Conservation (phyloP, 2,888 invertebrate species). For the Hemicrepidius hirtus region DNA sequence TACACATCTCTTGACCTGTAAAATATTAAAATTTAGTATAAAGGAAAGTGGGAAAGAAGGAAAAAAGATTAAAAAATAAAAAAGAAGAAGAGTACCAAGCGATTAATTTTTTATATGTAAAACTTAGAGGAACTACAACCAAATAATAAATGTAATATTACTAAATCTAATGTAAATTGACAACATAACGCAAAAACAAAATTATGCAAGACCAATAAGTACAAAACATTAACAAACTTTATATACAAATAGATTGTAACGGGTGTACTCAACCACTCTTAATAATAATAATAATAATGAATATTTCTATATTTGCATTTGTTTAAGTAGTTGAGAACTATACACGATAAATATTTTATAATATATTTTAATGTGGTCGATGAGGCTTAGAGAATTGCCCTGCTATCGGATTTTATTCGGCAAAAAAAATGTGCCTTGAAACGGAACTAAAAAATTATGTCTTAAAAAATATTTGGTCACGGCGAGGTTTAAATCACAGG, state of each 20-base stretch:
- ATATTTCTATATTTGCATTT: conserved; percentile 2
- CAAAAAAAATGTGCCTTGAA: conserved; percentile 61
- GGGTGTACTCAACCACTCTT: conserved; percentile 37
- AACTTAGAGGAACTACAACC: conserved; percentile 69
- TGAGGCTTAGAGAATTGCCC: conserved; percentile 69
- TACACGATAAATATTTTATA: conserved; percentile 24
- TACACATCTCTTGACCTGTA: no score
- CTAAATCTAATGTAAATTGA: conserved; percentile 52
- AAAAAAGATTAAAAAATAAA: not conserved
- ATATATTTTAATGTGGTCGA: conserved; percentile 59
- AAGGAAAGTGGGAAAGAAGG: not conserved
- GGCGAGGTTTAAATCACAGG: conserved; percentile 70
- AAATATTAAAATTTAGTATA: no score
- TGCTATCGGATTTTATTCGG: conserved; percentile 62
- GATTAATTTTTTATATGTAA: conserved; percentile 66
- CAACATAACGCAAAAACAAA: conserved; percentile 53
- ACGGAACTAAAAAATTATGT: conserved; percentile 53
- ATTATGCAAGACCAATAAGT: conserved; percentile 61
- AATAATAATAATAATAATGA: not conserved
- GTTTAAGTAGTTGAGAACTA: conserved; percentile 35
- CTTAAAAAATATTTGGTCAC: conserved; percentile 66
- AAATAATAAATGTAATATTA: conserved; percentile 59
- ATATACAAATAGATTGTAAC: conserved; percentile 51
- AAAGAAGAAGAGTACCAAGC: conserved; percentile 29
- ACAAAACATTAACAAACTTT: conserved; percentile 64